A percentile compares a stretch with the other conserved stretches of the same genome.
These are phyloP conservation scores for Urechis unicinctus DNA, from an alignment of 2,888 invertebrate genomes.

Conservation along the genomic window DNA sequence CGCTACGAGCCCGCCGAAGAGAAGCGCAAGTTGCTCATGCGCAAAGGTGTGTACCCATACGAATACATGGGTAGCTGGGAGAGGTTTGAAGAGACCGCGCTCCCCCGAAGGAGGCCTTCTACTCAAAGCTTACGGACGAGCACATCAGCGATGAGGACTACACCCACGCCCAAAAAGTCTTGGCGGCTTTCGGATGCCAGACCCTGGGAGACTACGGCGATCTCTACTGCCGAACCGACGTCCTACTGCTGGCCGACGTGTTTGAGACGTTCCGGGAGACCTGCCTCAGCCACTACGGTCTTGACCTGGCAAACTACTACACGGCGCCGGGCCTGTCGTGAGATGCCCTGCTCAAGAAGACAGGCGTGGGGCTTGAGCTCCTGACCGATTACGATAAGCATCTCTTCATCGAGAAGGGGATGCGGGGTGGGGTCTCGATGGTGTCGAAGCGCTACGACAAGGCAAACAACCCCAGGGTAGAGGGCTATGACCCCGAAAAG, in stretches of 20 bases:
- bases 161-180: slow-evolving; percentile 21
- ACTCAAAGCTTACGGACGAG: slow-evolving; percentile 15
- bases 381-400: slow-evolving; percentile 26
- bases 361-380: slow-evolving; percentile 23
- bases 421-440: slow-evolving; percentile 8
- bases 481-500: slow-evolving; percentile 12
- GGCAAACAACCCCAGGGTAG: slow-evolving; percentile 26
- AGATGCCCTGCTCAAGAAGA: slow-evolving; percentile 29
- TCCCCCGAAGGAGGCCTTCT: slow-evolving; percentile 18
- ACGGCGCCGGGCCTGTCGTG: slow-evolving; percentile 32
- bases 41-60: slow-evolving; percentile 36
- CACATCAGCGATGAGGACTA: slow-evolving; percentile 24
- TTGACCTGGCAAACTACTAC: slow-evolving; percentile 28
- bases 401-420: slow-evolving; percentile 15
- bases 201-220: slow-evolving; percentile 27
- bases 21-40: neutral
- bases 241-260: slow-evolving; percentile 32
- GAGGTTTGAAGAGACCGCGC: slow-evolving; percentile 24
- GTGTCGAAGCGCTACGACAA: slow-evolving; percentile 23
- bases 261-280: slow-evolving; percentile 33
- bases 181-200: slow-evolving; percentile 20
- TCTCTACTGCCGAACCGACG: slow-evolving; percentile 26
- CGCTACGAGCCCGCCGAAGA: neutral
- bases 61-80: slow-evolving; percentile 29
- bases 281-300: slow-evolving; percentile 20